Base-by-base conservation (phyloP, 23 tunicate genomes). In the Aplidium turbinatum region DNA sequence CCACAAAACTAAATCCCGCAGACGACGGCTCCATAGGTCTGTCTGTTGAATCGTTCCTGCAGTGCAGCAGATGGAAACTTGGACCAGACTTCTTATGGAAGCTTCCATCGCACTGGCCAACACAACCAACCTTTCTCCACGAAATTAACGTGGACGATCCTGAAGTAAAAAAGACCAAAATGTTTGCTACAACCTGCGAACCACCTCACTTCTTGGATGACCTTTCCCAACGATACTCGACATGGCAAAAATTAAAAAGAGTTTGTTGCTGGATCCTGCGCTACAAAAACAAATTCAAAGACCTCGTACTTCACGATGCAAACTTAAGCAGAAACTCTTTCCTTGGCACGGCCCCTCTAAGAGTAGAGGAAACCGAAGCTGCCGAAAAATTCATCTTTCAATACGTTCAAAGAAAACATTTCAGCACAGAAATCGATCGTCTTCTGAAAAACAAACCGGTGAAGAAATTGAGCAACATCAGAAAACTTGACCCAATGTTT, bases 1-100 rank as follows among this genome's bases (percentile, higher is more conserved):
- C 70, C 1, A 22, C 71, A 16, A 19, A 31, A 30, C 35, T 42
- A 20, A 81, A 81, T 61, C 80, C 86, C 2, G 78, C 60, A 23
- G 80, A 81, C 33, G 54, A 20, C 20, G 50, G 0, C 13, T 32
- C 63, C 0, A 48, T 82, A 23, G 82, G 89, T 13, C 42, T 82
- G 19, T 75, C 73, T 46, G 32, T 72, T 1, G 16, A 60, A 13
- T 65, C 40, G 3, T 61, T 82, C 25, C 6, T 61, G n/a, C 47
- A 32, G 29, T 45, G 60, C 62, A 25, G 28, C 19, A 51, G 65
- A 34, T 82, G 87, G 73, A 72, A 48, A 38, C 33, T 33, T 48
- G 80, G 87, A 35, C 80, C 87, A 0, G 54, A 82, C 3, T 82
- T 82, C 52, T 48, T 72, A 13, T 81, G 78, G 78, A 77, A 64